Evolutionary conservation across 2,797 vertebrate species (phyloP).

Genomic region (Prunella strophiata): DNA sequence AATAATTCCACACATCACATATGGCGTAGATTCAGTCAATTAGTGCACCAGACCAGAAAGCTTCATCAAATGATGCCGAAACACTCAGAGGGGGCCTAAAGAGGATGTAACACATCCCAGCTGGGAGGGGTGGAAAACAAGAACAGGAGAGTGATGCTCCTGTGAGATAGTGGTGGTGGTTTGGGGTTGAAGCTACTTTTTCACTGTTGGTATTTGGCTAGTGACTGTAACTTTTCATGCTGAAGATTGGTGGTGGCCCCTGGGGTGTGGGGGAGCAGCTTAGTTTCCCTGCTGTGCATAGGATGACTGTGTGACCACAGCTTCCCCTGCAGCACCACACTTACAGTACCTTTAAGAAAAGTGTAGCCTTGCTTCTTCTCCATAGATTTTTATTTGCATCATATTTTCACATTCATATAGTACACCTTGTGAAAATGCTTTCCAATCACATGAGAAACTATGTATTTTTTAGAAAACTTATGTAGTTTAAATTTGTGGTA

Average conservation of each 20-base stretch:
- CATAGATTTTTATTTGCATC: neutral
- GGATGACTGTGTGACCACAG: neutral
- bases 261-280: neutral
- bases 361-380: neutral
- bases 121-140: neutral
- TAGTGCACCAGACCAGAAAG: neutral
- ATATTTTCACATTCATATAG: neutral
- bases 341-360: neutral
- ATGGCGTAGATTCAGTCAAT: neutral
- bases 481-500: neutral
- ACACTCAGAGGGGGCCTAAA: neutral
- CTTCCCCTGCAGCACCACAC: neutral
- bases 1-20: fast-evolving
- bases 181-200: neutral
- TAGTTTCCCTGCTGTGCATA: neutral
- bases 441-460: neutral
- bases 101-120: neutral
- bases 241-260: neutral
- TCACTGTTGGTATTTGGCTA: neutral
- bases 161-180: neutral
- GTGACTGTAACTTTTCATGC: neutral
- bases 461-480: neutral
- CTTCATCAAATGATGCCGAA: neutral
- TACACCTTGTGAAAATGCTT: neutral
- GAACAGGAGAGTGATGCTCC: neutral